Base-by-base conservation (phyloP, 2,113 vertebrate species). In the Pseudopodoces humilis region DNA sequence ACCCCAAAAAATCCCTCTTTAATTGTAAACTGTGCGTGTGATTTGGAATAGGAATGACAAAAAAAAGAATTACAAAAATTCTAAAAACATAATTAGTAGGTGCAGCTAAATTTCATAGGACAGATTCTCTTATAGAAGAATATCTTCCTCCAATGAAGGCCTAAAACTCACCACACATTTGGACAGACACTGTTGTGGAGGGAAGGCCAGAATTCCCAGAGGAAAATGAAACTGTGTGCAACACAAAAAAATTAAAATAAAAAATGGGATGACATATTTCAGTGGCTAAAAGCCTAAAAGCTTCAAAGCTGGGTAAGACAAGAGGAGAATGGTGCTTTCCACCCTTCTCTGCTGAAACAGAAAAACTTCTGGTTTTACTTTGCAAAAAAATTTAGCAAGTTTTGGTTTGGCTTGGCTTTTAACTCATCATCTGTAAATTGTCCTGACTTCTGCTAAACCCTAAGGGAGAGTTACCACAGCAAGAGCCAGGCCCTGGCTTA, bases 121-220 rank as follows among this genome's bases (percentile, higher is more conserved):
- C 21, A 91, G 23, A 55, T 70, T 74, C 15, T 55, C 18, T 59
- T 28, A 37, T 5, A 46, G 20, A 65, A 41, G 65, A 68, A 5
- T 39, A 83, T 25, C n/a, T 53, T 72, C 28, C 46, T 53, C 49
- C 37, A 80, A 58, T 17, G 30, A 91, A 91, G 23, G 20, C 35
- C 47, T 74, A 78, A 92, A 86, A 62, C 12, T 21, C 16, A 33
- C 13, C 52, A 67, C 13, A 18, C 5, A n/a, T 55, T 41, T 70
- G 60, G 63, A 86, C 4, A 58, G 37, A 55, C 0, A 3, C 11
- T n/a, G 27, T 35, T 1, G 2, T 5, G 2, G 10, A 77, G 9
- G 3, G 5, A 52, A 93, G 17, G 43, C 10, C 27, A 75, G 33
- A 75, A 63, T 68, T 68, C 22, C 23, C 19, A 28, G 10, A 63